A percentile compares a stretch with the other conserved stretches of the same genome.
phyloP scores from a whole-genome alignment of 2,888 invertebrate genomes.

The Tineola bisselliella region DNA sequence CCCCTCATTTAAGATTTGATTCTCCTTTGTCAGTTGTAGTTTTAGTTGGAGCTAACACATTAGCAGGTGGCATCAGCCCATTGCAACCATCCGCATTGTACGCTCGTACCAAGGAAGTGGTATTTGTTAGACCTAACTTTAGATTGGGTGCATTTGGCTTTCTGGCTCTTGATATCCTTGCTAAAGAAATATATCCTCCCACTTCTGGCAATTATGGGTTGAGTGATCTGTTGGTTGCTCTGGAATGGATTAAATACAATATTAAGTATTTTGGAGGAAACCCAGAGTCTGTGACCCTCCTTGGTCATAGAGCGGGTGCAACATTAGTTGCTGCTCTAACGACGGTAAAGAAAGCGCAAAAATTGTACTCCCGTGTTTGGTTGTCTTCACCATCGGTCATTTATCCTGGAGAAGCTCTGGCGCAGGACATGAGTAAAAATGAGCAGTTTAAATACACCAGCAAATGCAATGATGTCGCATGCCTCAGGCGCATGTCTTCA shows the following conservation, averaged over 20 bases:
- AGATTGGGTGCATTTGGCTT: constrained; percentile 84
- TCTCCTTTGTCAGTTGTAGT: constrained; percentile 85
- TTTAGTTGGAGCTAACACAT: constrained; percentile 79
- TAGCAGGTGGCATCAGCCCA: constrained; percentile 81
- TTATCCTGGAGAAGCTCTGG: constrained; percentile 73
- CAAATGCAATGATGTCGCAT: constrained; percentile 67
- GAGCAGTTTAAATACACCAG: constrained; percentile 67
- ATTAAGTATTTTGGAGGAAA: constrained; percentile 88
- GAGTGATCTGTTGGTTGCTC: constrained; percentile 78
- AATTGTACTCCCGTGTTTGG: constrained; percentile 81
- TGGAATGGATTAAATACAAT: constrained; percentile 84
- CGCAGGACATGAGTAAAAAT: constrained; percentile 70
- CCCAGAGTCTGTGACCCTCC: constrained; percentile 77
- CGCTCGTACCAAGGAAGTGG: constrained; percentile 79
- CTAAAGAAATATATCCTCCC: constrained; percentile 74
- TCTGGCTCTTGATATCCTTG: constrained; percentile 76
- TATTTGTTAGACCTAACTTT: constrained; percentile 89
- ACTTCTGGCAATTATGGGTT: constrained; percentile 89
- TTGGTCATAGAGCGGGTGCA: constrained; percentile 88
- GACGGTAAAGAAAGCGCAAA: constrained; percentile 66
- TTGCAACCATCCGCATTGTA: constrained; percentile 79
- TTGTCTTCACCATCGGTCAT: constrained; percentile 80
- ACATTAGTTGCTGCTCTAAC: constrained; percentile 82
- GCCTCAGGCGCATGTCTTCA: constrained; percentile 63
- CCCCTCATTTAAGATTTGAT: constrained; percentile 82